phyloP scores from a whole-genome alignment of 2,888 invertebrate species.

The Schizaphis graminum region DNA sequence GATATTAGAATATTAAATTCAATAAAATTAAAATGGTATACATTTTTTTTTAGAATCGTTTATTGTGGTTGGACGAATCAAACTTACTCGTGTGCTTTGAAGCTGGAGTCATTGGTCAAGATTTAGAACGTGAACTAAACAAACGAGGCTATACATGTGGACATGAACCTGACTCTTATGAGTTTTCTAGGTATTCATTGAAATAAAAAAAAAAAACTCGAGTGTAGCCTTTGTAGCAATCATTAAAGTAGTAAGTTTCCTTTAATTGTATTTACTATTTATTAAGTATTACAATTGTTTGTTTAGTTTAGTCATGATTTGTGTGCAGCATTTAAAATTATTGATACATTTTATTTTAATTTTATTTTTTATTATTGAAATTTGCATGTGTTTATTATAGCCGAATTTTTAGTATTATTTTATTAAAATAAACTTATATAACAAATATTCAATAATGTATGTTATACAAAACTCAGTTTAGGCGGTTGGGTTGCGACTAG shows the following conservation, averaged over 20 bases:
- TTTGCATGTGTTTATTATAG: constrained; percentile 7
- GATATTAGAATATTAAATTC: background rate
- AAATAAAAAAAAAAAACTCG: constrained; percentile 50
- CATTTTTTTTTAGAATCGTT: constrained; percentile 77
- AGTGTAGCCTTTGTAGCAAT: constrained; percentile 54
- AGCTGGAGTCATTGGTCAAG: constrained; percentile 94
- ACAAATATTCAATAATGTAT: constrained; percentile 23
- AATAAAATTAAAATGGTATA: background rate
- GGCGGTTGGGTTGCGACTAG: constrained; percentile 98
- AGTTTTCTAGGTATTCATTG: constrained; percentile 82
- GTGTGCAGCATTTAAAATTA: background rate
- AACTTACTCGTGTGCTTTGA: constrained; percentile 88
- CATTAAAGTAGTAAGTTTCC: constrained; percentile 54
- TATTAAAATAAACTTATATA: background rate
- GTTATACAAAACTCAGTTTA: constrained; percentile 73
- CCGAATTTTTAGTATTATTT: constrained; percentile 5
- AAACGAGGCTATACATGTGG: constrained; percentile 88
- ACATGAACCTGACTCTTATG: constrained; percentile 98
- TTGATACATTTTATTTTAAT: background rate
- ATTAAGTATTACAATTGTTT: constrained; percentile 7
- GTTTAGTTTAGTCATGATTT: background rate
- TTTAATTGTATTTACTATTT: constrained; percentile 63
- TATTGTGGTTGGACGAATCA: constrained; percentile 91
- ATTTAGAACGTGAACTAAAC: constrained; percentile 87
- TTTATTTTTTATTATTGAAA: background rate